These are phyloP conservation scores for Leptinotarsa defecta DNA, from an alignment of 1,140 invertebrate genomes.

Conservation along the genomic window DNA sequence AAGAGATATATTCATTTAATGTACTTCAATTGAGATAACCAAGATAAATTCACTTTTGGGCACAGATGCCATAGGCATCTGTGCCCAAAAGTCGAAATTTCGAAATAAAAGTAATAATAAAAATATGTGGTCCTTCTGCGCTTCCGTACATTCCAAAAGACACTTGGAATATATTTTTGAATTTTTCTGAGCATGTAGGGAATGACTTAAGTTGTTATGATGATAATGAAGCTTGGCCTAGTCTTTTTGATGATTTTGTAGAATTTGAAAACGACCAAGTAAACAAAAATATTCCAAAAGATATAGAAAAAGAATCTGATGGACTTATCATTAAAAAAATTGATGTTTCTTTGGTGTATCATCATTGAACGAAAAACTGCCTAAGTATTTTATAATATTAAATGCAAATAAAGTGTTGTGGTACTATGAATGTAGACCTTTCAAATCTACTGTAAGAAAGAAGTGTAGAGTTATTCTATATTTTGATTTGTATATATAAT, in stretches of 20 bases:
- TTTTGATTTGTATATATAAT: not conserved
- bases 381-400: constrained; percentile 30
- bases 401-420: constrained; percentile 26
- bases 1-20: too few species aligned
- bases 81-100: too few species aligned
- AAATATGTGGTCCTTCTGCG: too few species aligned
- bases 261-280: constrained; percentile 94
- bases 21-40: too few species aligned
- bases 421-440: constrained; percentile 22
- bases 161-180: constrained; percentile 98
- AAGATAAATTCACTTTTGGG: too few species aligned
- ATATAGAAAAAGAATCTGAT: constrained; percentile 45
- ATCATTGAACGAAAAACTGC: constrained; percentile 30
- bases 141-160: constrained; percentile 92
- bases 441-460: constrained; percentile 1
- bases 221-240: constrained; percentile 96
- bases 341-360: constrained; percentile 10
- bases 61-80: too few species aligned
- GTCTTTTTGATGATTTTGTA: constrained; percentile 97
- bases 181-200: constrained; percentile 89
- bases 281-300: constrained; percentile 75
- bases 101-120: too few species aligned
- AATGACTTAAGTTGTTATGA: constrained; percentile 92
- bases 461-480: not conserved
- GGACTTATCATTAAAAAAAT: constrained; percentile 37